A percentile compares a stretch with the other conserved stretches of the same genome.
phyloP scores from a whole-genome alignment of 2,797 vertebrate species.

The Lepilemur septentrionalis region DNA sequence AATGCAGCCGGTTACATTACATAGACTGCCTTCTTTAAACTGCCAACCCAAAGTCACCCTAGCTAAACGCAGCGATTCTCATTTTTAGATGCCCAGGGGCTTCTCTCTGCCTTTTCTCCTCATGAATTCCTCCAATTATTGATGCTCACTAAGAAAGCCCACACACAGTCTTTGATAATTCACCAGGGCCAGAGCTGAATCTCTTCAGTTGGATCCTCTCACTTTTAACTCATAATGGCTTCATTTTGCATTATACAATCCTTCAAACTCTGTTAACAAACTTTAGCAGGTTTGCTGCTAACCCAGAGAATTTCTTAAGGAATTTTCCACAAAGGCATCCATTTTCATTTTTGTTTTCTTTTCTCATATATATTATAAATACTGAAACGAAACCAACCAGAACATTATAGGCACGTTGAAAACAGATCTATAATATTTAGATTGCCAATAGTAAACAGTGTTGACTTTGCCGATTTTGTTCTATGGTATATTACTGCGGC shows the following conservation, averaged over 20 bases:
- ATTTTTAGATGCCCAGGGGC: neutral
- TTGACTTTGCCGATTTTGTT: conserved; percentile 9
- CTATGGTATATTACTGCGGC: neutral
- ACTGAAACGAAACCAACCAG: neutral
- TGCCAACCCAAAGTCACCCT: neutral
- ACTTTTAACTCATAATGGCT: neutral
- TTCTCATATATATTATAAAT: conserved; percentile 21
- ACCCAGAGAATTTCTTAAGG: neutral
- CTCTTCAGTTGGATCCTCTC: neutral
- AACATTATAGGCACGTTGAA: neutral
- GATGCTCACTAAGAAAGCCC: neutral
- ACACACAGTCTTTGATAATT: neutral
- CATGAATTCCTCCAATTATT: neutral
- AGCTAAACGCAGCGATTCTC: neutral
- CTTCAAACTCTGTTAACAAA: neutral
- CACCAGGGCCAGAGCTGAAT: neutral
- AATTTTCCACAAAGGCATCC: neutral
- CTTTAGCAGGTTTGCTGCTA: neutral
- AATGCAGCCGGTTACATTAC: neutral
- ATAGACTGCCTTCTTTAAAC: neutral
- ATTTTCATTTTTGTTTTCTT: neutral
- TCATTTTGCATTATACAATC: neutral
- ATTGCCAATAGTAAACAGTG: neutral
- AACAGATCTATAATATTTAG: neutral
- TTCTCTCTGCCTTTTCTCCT: neutral